A percentile compares a stretch with the other conserved stretches of the same genome.
Evolutionary conservation across 2,888 invertebrate genomes (phyloP).

Genomic region (Xanthorhoe spadicearia): DNA sequence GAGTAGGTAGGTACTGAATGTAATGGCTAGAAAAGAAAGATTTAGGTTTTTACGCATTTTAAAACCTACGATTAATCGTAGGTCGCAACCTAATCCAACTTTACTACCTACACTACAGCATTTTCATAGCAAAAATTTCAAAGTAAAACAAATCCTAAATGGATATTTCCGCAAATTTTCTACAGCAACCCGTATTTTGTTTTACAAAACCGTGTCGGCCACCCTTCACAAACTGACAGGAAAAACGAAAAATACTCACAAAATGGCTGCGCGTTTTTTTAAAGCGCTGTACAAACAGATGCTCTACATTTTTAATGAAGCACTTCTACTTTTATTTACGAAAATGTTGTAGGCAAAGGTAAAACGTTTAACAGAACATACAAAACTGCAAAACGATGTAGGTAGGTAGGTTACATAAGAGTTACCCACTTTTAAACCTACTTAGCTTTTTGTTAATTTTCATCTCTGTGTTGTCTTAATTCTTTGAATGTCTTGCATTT

Average conservation of each 20-base stretch:
- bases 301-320: slow-evolving; percentile 14
- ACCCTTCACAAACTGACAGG: slow-evolving; percentile 15
- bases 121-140: no score
- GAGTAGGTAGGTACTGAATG: no score
- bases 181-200: slow-evolving; percentile 7
- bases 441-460: neutral
- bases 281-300: slow-evolving; percentile 13
- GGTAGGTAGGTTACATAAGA: no score
- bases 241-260: slow-evolving; percentile 19
- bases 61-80: no score
- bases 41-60: no score
- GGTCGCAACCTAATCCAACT: no score
- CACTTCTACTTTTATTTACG: neutral
- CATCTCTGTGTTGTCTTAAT: neutral
- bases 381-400: neutral
- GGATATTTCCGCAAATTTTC: neutral
- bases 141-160: no score
- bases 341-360: neutral
- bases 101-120: no score
- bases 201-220: neutral
- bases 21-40: no score
- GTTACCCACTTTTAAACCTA: no score
- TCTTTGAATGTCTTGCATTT: neutral
- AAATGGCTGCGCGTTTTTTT: slow-evolving; percentile 12
- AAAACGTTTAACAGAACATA: neutral